These are phyloP conservation scores for Subanguina moxae DNA, from an alignment of 1,140 invertebrate species.

Conservation along the genomic window DNA sequence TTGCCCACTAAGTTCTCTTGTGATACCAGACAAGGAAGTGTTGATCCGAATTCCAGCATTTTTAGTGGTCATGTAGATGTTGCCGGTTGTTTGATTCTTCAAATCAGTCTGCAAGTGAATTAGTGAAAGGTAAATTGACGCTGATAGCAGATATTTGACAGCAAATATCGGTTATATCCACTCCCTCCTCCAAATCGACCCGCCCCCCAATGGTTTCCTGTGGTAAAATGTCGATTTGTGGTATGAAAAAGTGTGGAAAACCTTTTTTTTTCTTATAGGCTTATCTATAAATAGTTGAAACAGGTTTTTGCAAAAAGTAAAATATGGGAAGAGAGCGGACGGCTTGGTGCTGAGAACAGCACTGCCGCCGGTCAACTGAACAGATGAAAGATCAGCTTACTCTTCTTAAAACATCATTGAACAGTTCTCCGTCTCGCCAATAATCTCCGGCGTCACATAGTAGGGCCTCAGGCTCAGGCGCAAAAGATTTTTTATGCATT, in stretches of 20 bases:
- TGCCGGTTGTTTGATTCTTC: conserved; percentile 34
- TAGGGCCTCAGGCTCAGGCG: conserved; percentile 33
- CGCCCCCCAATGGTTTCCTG: no score
- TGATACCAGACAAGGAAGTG: conserved; percentile 40
- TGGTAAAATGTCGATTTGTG: no score
- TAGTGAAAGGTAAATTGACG: no score
- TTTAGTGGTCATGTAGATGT: conserved; percentile 10
- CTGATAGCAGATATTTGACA: no score
- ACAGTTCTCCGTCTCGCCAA: conserved; percentile 49
- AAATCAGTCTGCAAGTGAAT: conserved; percentile 37
- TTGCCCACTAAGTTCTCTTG: conserved; percentile 42
- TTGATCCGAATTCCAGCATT: conserved; percentile 28
- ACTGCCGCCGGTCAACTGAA: no score
- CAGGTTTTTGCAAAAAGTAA: no score
- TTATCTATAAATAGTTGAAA: no score
- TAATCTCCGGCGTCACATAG: conserved; percentile 53
- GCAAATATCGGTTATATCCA: no score
- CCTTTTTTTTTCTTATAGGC: not conserved
- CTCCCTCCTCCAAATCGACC: no score
- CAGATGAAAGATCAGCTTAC: conserved; percentile 26
- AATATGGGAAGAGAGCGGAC: no score
- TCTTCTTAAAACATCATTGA: conserved; percentile 39
- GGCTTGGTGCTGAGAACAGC: no score
- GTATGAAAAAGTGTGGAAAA: no score
- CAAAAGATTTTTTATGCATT: conserved; percentile 14